These are phyloP conservation scores for Oreochromis tanganicae DNA, from an alignment of 2,113 vertebrate genomes.

Conservation along the genomic window DNA sequence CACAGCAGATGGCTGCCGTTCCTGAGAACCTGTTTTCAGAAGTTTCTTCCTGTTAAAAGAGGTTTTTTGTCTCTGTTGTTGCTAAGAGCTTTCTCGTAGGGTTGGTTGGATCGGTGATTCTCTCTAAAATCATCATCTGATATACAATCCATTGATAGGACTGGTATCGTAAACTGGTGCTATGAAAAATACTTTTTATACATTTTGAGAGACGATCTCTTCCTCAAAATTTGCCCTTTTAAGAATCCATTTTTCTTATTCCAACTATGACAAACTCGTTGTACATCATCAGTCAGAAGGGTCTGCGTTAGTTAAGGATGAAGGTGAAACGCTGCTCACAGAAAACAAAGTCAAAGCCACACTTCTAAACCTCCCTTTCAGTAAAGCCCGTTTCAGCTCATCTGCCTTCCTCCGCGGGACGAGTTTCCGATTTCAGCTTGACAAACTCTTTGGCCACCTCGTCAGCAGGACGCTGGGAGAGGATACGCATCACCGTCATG, in stretches of 20 bases:
- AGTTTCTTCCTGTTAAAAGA: neutral
- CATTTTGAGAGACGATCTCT: neutral
- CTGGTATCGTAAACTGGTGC: neutral
- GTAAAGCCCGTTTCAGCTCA: conserved; percentile 49
- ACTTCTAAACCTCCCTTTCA: neutral
- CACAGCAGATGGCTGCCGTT: neutral
- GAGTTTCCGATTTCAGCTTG: conserved; percentile 88
- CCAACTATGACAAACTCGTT: neutral
- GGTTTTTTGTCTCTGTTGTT: neutral
- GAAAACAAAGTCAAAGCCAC: neutral
- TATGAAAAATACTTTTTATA: neutral
- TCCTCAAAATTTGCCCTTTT: neutral
- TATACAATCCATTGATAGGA: neutral
- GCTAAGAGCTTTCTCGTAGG: neutral
- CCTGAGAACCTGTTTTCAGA: neutral
- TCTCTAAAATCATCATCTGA: neutral
- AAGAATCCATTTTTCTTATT: neutral
- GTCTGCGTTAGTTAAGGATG: neutral
- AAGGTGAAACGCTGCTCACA: neutral
- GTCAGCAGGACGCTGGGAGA: conserved; percentile 89
- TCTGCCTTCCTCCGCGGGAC: conserved; percentile 87
- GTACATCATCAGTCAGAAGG: neutral
- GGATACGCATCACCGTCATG: conserved; percentile 86
- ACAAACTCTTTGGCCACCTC: conserved; percentile 96
- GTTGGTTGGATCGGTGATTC: neutral